Conservation (phyloP, 2,113 vertebrate genomes). For the Phyllostomus hastatus region DNA sequence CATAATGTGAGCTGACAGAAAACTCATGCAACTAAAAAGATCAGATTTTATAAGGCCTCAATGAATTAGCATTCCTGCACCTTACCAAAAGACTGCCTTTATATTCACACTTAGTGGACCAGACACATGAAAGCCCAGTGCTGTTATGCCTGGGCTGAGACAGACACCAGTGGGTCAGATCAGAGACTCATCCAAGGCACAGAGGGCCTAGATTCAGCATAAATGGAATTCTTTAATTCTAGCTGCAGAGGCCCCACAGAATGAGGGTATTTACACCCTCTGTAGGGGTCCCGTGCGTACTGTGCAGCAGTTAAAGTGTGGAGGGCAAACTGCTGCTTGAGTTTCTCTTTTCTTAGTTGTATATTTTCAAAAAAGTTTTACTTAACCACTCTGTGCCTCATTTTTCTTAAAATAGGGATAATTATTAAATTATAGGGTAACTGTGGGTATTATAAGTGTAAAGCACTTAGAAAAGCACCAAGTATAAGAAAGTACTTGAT, state of each 20-base stretch:
- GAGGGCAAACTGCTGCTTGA: background rate
- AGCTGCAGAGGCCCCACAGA: background rate
- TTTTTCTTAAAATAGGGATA: constrained; percentile 2
- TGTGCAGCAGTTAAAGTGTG: background rate
- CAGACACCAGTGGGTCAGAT: background rate
- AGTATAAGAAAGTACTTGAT: background rate
- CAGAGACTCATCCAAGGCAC: background rate
- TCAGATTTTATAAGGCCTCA: background rate
- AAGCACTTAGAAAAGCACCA: background rate
- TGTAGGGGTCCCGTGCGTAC: background rate
- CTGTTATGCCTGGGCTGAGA: background rate
- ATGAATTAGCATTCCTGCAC: background rate
- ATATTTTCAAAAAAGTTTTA: background rate
- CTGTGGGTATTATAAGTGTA: background rate
- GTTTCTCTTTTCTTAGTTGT: background rate
- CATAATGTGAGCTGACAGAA: background rate
- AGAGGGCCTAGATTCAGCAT: background rate
- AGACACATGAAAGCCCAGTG: background rate
- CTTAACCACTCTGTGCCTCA: background rate
- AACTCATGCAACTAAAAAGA: background rate
- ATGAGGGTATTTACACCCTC: no score
- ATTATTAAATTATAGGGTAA: background rate
- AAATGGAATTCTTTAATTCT: background rate
- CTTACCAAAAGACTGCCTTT: background rate
- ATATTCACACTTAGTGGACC: background rate